Evolutionary conservation across 2,113 vertebrate genomes (phyloP), one percentile per base, ranked within the genome.

Genomic region (Cinclus cinclus): DNA sequence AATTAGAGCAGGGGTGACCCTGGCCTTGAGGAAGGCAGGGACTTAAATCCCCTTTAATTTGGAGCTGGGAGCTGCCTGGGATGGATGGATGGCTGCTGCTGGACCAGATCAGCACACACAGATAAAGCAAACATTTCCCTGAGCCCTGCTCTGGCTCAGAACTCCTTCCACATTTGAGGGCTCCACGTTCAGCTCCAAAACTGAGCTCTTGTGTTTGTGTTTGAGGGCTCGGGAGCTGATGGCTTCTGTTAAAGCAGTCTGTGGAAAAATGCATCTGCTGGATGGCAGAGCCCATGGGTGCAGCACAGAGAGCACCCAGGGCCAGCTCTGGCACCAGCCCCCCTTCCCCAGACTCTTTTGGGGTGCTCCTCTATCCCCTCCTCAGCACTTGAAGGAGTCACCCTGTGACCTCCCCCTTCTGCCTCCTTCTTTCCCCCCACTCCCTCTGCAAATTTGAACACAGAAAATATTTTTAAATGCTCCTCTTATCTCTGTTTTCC

Each of bases 401-500:
- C 71, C 25, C 35, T 14, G 24, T 14, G 20, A 5, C 37, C 24
- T 16, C 62, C 42, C 55, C 4, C 33, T 46, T 27, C 87, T 59
- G 30, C 31, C 76, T 14, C 60, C 62, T 87, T 52, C 82, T 67
- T 44, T 30, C 28, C 52, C 35, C 46, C 20, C 33, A 16, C 2
- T 78, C 92, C 69, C 16, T 0, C 50, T 47, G 50, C 63, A 59
- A n/a, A 62, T 41, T 1, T 41, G 33, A 69, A 49, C 8, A 5
- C 3, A 41, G 53, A 7, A 67, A 62, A 47, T 53, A 67, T 68
- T 94, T 69, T 4, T 17, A 52, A 79, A 18, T 8, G 60, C 80
- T 73, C 2, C 81, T 46, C 68, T 93, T 92, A 96, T 95, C 93
- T 96, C 64, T 92, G 71, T 92, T 95, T 92, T 67, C 60, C 68